Conservation (phyloP, 1,140 invertebrate species). For the Meteorus sp. region DNA sequence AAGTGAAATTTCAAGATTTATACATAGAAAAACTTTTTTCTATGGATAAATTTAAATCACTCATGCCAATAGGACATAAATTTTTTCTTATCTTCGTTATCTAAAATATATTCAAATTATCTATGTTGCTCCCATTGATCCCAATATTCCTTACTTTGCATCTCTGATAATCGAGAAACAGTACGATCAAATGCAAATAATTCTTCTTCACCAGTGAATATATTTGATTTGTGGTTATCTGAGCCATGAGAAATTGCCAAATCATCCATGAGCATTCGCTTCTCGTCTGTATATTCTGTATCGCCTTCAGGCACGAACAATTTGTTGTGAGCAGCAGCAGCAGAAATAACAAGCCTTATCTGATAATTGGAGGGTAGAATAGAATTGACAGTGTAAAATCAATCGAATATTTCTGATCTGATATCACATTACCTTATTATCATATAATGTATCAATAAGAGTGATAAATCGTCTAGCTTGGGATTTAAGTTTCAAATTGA, state of each 20-base stretch:
- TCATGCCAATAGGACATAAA: too few relatives aligned
- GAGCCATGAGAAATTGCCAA: slow-evolving; percentile 72
- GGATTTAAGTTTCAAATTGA: slow-evolving; percentile 77
- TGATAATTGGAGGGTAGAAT: too few relatives aligned
- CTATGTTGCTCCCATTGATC: slow-evolving; percentile 71
- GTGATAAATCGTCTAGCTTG: slow-evolving; percentile 94
- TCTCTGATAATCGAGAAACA: slow-evolving; percentile 88
- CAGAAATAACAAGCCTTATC: slow-evolving; percentile 79
- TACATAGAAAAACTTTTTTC: too few relatives aligned
- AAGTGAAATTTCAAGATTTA: too few relatives aligned
- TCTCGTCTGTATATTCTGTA: slow-evolving; percentile 68
- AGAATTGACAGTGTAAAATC: slow-evolving; percentile 22
- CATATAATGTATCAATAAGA: slow-evolving; percentile 96
- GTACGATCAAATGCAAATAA: slow-evolving; percentile 95
- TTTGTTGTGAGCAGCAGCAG: slow-evolving; percentile 72
- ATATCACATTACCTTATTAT: slow-evolving; percentile 73
- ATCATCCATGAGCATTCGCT: slow-evolving; percentile 92
- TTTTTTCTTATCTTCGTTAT: slow-evolving; percentile 5
- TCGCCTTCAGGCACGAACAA: slow-evolving; percentile 71
- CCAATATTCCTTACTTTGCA: slow-evolving; percentile 95
- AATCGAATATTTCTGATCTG: slow-evolving; percentile 6
- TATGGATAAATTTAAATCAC: too few relatives aligned
- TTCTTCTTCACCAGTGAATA: slow-evolving; percentile 97
- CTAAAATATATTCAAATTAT: slow-evolving; percentile 30
- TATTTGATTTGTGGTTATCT: slow-evolving; percentile 72